Evolutionary conservation across 2,888 invertebrate species (phyloP).

Genomic region (Kryphioiulus occultus): DNA sequence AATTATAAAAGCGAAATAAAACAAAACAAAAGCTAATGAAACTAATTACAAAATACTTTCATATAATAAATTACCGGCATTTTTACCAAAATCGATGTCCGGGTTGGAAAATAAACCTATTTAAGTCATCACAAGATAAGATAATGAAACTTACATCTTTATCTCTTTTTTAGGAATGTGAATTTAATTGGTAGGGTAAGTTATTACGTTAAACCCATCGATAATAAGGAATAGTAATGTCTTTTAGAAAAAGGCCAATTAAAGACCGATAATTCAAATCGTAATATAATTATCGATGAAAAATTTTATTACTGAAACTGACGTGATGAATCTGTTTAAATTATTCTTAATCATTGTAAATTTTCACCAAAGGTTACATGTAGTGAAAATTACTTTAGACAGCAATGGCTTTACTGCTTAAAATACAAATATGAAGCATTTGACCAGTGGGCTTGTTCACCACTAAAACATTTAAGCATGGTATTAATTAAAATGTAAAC

Average conservation of each 20-base stretch:
- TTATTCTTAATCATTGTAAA: too few relatives aligned
- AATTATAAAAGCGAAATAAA: not conserved
- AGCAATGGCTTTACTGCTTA: too few relatives aligned
- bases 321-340: too few relatives aligned
- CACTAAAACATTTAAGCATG: too few relatives aligned
- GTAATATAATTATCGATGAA: not conserved
- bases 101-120: not conserved
- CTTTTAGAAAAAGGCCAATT: not conserved
- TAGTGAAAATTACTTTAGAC: too few relatives aligned
- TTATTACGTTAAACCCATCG: not conserved
- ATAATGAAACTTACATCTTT: slow-evolving; percentile 6
- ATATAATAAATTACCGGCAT: not conserved
- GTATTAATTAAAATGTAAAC: too few relatives aligned
- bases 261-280: not conserved
- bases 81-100: not conserved
- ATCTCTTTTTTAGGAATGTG: not conserved
- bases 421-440: too few relatives aligned
- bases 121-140: not conserved
- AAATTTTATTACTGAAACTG: not conserved
- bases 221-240: not conserved
- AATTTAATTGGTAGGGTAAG: not conserved
- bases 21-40: not conserved
- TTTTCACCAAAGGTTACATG: too few relatives aligned
- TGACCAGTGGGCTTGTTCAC: too few relatives aligned
- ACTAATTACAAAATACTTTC: not conserved